Evolutionary conservation across 2,888 invertebrate species (phyloP).

Genomic region (Campoplex nolae): DNA sequence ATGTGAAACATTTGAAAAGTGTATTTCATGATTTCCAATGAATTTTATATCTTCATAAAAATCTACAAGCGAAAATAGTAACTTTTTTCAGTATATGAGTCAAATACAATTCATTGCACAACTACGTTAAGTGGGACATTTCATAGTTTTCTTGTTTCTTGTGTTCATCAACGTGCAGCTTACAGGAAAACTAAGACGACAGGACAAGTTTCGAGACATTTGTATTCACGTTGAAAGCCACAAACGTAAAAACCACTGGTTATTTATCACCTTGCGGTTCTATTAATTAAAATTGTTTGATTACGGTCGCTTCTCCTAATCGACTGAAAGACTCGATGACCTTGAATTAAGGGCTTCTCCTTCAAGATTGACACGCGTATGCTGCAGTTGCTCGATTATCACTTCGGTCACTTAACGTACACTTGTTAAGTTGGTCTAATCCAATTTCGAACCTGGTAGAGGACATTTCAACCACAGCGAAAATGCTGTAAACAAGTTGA

Average conservation of each 20-base stretch:
- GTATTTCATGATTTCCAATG: no score
- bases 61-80: no score
- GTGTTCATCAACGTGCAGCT: neutral
- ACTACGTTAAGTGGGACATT: neutral
- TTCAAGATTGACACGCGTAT: neutral
- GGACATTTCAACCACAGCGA: neutral
- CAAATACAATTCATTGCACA: no score
- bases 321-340: neutral
- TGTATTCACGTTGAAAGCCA: neutral
- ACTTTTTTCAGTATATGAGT: no score
- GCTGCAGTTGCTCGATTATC: neutral
- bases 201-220: neutral
- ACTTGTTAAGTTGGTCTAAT: constrained; percentile 44
- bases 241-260: constrained; percentile 13
- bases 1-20: no score
- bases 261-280: constrained; percentile 21
- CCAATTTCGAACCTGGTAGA: constrained; percentile 22
- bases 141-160: neutral
- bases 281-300: neutral
- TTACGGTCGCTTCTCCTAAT: neutral
- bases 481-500: no score
- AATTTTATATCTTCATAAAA: no score
- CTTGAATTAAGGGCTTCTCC: neutral
- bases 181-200: neutral
- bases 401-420: constrained; percentile 42